phyloP scores from a whole-genome alignment of 2,888 invertebrate species.

The Scaptomyza polygonia region DNA sequence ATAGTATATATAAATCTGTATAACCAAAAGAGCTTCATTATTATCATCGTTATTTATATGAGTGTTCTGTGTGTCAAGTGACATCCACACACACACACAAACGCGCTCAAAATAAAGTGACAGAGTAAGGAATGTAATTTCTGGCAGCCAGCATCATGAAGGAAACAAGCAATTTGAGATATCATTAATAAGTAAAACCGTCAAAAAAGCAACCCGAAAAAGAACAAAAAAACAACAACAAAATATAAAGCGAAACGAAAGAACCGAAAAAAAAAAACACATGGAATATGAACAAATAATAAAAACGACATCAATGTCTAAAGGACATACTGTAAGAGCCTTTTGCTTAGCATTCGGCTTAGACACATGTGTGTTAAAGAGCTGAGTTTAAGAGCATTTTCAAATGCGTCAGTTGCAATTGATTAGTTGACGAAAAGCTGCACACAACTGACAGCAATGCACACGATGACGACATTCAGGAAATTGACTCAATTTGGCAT shows the following conservation, averaged over 20 bases:
- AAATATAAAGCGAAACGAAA: constrained; percentile 8
- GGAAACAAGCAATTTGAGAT: constrained; percentile 79
- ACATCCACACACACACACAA: constrained; percentile 37
- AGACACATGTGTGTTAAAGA: constrained; percentile 29
- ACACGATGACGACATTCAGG: constrained; percentile 49
- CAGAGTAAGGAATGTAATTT: constrained; percentile 60
- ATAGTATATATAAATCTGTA: neutral
- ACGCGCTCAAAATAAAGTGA: constrained; percentile 32
- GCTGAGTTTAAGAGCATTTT: constrained; percentile 23
- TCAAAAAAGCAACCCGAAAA: constrained; percentile 18
- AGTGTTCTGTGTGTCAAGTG: constrained; percentile 56
- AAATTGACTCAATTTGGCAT: constrained; percentile 71
- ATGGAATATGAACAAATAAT: constrained; percentile 63
- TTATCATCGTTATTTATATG: constrained; percentile 61
- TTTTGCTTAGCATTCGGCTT: constrained; percentile 28
- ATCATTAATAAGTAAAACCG: constrained; percentile 80
- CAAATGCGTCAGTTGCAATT: constrained; percentile 44
- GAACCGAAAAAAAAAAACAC: constrained; percentile 20
- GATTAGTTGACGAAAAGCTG: constrained; percentile 53
- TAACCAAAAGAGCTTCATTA: constrained; percentile 58
- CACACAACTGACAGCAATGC: constrained; percentile 33
- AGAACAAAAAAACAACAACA: too few species aligned
- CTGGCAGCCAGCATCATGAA: constrained; percentile 68
- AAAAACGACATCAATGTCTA: constrained; percentile 69
- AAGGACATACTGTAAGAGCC: constrained; percentile 65